Percentiles rank a stretch among this genome's conserved stretches.
These are phyloP conservation scores for Ypsolopha scabrella DNA, from an alignment of 2,888 invertebrate species.

Conservation along the genomic window DNA sequence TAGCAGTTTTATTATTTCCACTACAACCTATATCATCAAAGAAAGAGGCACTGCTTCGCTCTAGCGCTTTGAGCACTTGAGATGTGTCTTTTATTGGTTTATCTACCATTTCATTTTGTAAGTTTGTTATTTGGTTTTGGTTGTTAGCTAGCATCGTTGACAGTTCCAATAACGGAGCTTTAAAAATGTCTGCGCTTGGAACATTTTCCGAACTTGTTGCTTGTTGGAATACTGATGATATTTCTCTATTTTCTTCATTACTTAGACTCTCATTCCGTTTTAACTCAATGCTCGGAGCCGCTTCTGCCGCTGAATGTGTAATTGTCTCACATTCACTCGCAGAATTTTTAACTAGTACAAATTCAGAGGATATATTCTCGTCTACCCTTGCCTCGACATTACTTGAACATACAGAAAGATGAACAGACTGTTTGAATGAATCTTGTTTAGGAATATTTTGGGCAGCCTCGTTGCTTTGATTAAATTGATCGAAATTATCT, in stretches of 20 bases:
- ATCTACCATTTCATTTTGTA: constrained; percentile 1
- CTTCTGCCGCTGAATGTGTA: too few relatives aligned
- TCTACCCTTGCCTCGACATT: too few relatives aligned
- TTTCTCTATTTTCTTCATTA: background rate
- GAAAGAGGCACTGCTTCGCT: background rate
- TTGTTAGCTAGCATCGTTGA: constrained; percentile 26
- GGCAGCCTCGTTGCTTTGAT: background rate
- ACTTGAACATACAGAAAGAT: too few relatives aligned
- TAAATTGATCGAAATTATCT: background rate
- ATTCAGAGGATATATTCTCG: too few relatives aligned
- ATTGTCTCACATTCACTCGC: too few relatives aligned
- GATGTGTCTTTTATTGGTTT: background rate
- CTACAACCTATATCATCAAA: background rate
- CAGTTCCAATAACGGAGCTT: constrained; percentile 28
- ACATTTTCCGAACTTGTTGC: background rate
- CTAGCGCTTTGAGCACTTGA: background rate
- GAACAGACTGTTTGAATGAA: too few relatives aligned
- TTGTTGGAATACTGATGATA: background rate
- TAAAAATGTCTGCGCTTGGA: constrained; percentile 17
- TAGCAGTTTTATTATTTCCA: too few relatives aligned
- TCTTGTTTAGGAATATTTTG: too few relatives aligned
- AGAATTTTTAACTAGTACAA: too few relatives aligned
- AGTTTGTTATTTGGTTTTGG: constrained; percentile 14
- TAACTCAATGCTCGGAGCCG: too few relatives aligned
- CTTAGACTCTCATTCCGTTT: too few relatives aligned